phyloP scores from a whole-genome alignment of 2,888 invertebrate genomes.

The Lobophora halterata region DNA sequence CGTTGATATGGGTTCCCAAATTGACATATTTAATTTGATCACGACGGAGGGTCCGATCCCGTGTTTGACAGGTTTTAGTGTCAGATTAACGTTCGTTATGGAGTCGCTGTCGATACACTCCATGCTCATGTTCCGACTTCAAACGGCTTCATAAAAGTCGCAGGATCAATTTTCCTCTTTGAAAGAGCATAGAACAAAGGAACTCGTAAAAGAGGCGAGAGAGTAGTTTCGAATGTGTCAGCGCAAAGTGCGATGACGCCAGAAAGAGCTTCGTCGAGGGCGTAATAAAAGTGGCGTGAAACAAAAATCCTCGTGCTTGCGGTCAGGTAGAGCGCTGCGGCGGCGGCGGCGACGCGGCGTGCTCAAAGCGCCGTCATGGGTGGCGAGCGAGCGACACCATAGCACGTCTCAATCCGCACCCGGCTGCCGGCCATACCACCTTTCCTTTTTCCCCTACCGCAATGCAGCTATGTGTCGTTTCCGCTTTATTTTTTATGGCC shows the following conservation, averaged over 20 bases:
- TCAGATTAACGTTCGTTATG: slow-evolving; percentile 75
- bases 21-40: slow-evolving; percentile 82
- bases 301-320: slow-evolving; percentile 65
- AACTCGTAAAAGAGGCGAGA: slow-evolving; percentile 61
- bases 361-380: slow-evolving; percentile 78
- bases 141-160: slow-evolving; percentile 55
- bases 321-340: slow-evolving; percentile 44
- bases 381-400: slow-evolving; percentile 79
- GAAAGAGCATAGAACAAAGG: slow-evolving; percentile 67
- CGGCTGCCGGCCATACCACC: slow-evolving; percentile 74
- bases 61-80: slow-evolving; percentile 79
- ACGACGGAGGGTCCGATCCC: slow-evolving; percentile 71
- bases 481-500: slow-evolving; percentile 78
- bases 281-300: slow-evolving; percentile 76
- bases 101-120: slow-evolving; percentile 68
- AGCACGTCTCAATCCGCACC: slow-evolving; percentile 81
- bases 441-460: slow-evolving; percentile 79
- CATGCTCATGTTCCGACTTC: slow-evolving; percentile 55
- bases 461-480: slow-evolving; percentile 79
- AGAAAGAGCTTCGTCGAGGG: slow-evolving; percentile 59
- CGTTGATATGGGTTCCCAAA: slow-evolving; percentile 80
- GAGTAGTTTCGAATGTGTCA: slow-evolving; percentile 74
- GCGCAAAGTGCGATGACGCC: slow-evolving; percentile 65
- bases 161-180: slow-evolving; percentile 70
- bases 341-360: slow-evolving; percentile 46